Percentiles rank a stretch among this genome's conserved stretches.
phyloP scores from a whole-genome alignment of 2,113 vertebrate genomes.

The Bothrops jararaca region DNA sequence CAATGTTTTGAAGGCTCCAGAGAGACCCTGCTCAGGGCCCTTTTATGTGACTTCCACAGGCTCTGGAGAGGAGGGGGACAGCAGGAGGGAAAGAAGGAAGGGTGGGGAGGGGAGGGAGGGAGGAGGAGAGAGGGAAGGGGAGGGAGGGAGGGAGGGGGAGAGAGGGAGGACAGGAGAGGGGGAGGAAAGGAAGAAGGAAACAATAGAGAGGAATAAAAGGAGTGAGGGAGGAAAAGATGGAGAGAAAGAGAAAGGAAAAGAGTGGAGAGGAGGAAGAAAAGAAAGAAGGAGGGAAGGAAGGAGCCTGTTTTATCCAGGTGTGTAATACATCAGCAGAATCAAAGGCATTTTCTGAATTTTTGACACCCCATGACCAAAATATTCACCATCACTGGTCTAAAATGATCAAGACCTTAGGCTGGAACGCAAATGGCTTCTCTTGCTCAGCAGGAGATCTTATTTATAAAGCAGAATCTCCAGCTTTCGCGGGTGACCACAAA shows the following conservation, averaged over 20 bases:
- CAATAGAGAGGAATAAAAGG: no score
- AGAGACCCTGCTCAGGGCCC: neutral
- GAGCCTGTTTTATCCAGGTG: neutral
- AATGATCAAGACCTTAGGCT: neutral
- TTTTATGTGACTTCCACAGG: neutral
- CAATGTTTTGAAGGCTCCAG: neutral
- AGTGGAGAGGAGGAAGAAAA: no score
- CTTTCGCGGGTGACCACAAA: neutral
- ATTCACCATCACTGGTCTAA: no score
- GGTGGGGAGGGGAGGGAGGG: neutral
- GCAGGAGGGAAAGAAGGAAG: neutral
- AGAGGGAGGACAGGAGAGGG: no score
- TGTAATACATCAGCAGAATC: neutral
- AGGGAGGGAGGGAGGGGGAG: no score
- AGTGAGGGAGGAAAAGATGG: no score
- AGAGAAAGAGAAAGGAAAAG: no score
- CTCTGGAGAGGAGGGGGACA: neutral
- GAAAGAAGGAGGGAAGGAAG: no score
- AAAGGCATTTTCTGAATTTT: no score
- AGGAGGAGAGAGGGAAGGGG: rapidly evolving
- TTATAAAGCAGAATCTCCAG: neutral
- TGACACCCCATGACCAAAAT: no score
- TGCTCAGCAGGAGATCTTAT: neutral
- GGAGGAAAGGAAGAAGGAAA: no score
- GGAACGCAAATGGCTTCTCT: neutral